A percentile compares a stretch with the other conserved stretches of the same genome.
Conservation (phyloP, 2,113 vertebrate species). For the Lophotis ruficrista region DNA sequence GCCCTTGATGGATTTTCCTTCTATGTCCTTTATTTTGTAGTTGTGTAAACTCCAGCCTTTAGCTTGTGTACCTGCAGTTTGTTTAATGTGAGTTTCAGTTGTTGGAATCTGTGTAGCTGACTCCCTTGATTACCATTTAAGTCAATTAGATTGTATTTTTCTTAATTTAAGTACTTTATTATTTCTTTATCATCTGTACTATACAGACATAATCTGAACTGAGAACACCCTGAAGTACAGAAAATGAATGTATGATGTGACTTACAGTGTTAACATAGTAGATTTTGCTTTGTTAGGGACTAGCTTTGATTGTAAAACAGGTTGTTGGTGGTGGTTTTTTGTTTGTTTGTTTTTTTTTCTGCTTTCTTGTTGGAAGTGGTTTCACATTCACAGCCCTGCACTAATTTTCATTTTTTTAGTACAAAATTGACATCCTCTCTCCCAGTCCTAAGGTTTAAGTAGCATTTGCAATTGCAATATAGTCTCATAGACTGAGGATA, state of each 20-base stretch:
- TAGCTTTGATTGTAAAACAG: neutral
- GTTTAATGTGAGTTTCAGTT: neutral
- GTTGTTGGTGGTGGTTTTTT: too few species aligned
- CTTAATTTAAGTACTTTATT: neutral
- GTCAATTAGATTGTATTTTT: neutral
- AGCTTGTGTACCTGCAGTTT: neutral
- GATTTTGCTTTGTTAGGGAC: neutral
- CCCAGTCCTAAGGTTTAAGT: neutral
- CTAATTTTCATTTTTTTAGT: neutral
- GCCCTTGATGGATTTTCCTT: neutral
- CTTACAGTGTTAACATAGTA: neutral
- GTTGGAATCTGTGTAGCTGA: neutral
- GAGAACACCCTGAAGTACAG: neutral
- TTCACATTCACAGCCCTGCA: neutral
- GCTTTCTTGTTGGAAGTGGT: slow-evolving; percentile 42
- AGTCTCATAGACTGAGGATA: neutral
- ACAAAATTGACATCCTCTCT: neutral
- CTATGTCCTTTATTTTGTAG: neutral
- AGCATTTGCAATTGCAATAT: neutral
- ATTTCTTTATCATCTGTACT: neutral
- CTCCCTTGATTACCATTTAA: neutral
- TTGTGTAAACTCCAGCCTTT: neutral
- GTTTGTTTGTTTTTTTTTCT: neutral
- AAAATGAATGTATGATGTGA: neutral
- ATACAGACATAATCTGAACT: neutral